These are phyloP conservation scores for Chydorus sphaericus DNA, from an alignment of 2,888 invertebrate genomes.

Conservation along the genomic window DNA sequence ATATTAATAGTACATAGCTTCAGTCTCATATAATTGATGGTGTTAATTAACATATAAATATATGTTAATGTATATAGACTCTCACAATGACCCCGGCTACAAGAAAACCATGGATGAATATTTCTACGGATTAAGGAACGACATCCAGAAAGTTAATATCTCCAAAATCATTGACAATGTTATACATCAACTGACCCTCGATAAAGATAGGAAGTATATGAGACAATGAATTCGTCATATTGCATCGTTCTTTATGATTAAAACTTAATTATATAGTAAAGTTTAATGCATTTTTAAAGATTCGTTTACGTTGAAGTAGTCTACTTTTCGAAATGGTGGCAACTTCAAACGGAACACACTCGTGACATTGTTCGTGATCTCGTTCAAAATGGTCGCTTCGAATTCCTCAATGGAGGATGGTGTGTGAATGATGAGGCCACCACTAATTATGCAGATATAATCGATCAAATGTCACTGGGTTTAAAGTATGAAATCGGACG, in stretches of 20 bases:
- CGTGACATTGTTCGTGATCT: constrained; percentile 42
- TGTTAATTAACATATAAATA: too few species aligned
- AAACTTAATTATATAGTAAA: too few species aligned
- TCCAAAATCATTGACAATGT: constrained; percentile 76
- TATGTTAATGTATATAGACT: too few species aligned
- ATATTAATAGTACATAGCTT: too few species aligned
- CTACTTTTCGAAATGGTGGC: constrained; percentile 50
- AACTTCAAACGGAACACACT: constrained; percentile 42
- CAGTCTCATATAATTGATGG: too few species aligned
- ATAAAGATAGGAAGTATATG: constrained; percentile 37
- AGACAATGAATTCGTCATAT: background rate
- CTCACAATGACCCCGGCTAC: constrained; percentile 92
- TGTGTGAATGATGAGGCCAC: constrained; percentile 25
- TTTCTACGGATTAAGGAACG: constrained; percentile 48
- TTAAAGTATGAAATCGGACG: too few species aligned
- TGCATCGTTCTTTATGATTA: background rate
- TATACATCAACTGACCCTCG: constrained; percentile 49
- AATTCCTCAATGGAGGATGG: constrained; percentile 26
- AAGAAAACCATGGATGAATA: constrained; percentile 87
- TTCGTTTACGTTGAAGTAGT: constrained; percentile 38
- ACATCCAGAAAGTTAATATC: constrained; percentile 25
- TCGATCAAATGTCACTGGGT: constrained; percentile 25
- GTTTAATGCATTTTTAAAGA: constrained; percentile 30
- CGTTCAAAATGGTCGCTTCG: constrained; percentile 36
- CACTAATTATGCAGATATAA: constrained; percentile 23